A percentile compares a stretch with the other conserved stretches of the same genome.
These are phyloP conservation scores for Synanceia verrucosa DNA, from an alignment of 2,797 vertebrate genomes.

Conservation along the genomic window DNA sequence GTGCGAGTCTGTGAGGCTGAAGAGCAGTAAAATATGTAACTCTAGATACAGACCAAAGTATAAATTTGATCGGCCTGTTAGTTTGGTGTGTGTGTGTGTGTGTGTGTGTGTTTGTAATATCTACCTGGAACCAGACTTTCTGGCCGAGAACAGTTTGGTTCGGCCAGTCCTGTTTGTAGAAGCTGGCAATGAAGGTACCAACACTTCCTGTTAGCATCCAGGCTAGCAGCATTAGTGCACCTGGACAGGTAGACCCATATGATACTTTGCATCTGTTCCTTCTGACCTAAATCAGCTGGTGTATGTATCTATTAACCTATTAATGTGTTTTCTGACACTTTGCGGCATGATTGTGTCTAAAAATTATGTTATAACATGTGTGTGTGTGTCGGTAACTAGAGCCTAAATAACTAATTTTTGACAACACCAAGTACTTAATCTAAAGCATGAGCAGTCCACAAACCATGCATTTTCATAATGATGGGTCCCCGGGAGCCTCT, in stretches of 20 bases:
- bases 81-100: background rate
- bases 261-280: background rate
- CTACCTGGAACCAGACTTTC: conserved; percentile 62
- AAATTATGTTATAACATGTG: background rate
- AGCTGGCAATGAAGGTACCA: conserved; percentile 52
- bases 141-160: conserved; percentile 39
- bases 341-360: background rate
- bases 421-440: background rate
- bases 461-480: conserved; percentile 57
- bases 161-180: conserved; percentile 53
- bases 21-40: background rate
- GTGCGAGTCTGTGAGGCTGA: background rate
- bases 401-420: background rate
- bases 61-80: no score
- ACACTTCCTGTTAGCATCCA: conserved; percentile 65
- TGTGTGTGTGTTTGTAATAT: background rate
- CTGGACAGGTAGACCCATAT: background rate
- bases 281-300: background rate
- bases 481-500: conserved; percentile 35
- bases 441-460: background rate
- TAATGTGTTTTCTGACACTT: background rate
- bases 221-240: conserved; percentile 52
- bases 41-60: no score
- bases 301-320: background rate
- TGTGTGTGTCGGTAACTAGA: background rate